phyloP scores from a whole-genome alignment of 2,797 vertebrate species.

The Hirundo rustica region DNA sequence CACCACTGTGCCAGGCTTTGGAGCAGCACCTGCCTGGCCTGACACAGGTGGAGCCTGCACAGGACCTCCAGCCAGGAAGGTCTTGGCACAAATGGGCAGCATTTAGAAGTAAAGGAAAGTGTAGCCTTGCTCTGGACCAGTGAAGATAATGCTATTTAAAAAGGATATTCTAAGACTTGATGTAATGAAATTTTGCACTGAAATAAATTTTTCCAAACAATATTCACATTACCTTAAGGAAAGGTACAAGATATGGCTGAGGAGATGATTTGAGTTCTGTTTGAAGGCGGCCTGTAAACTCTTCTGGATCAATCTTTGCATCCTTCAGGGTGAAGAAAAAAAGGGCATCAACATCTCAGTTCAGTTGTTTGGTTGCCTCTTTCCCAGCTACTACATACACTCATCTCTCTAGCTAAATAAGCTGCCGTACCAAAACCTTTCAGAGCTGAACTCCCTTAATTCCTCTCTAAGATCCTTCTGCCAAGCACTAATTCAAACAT shows the following conservation, averaged over 20 bases:
- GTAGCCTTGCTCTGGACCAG: background rate
- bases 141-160: background rate
- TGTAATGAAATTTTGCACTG: background rate
- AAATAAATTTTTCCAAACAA: background rate
- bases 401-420: background rate
- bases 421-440: background rate
- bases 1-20: background rate
- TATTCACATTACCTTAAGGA: constrained; percentile 82
- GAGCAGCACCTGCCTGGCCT: background rate
- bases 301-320: constrained; percentile 88
- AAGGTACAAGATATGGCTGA: constrained; percentile 89
- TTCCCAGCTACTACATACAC: background rate
- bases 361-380: background rate
- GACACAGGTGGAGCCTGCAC: background rate
- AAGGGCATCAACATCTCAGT: background rate
- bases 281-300: constrained; percentile 88
- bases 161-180: background rate
- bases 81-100: accelerated
- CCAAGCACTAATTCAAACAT: background rate
- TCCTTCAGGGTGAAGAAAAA: constrained; percentile 72
- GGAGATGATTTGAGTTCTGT: constrained; percentile 90
- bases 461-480: background rate
- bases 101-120: background rate
- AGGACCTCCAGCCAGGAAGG: background rate
- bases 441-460: background rate